Base-by-base conservation (phyloP, 2,113 vertebrate genomes). In the Passer domesticus region DNA sequence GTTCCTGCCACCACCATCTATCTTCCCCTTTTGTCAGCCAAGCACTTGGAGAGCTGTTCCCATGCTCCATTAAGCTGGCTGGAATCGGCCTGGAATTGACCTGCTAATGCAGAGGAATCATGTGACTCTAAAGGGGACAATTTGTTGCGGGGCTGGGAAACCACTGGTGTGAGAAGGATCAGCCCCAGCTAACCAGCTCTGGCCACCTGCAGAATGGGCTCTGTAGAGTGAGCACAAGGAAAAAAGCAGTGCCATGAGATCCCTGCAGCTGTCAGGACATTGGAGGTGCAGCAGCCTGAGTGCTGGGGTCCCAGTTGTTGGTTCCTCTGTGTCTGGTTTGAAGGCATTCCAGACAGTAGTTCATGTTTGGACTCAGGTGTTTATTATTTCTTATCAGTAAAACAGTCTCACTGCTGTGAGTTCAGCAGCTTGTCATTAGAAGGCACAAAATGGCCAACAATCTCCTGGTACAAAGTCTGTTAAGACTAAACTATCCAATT, bases 31-130 rank as follows among this genome's bases (percentile, higher is more conserved):
- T 16, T 46, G 47, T 46, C 82, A 93, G 60, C 69, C 92, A 59
- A 78, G 66, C 14, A 3, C 74, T 84, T 50, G 6, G 0, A 90
- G 70, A 67, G 70, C 43, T 10, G 39, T 63, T 84, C 66, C 82
- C 66, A 39, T 59, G 74, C 69, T 87, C 81, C 74, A 90, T 84
- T 95, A 94, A 75, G 13, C 82, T 50, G 49, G 52, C n/a, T 15
- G 33, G 56, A 87, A 81, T 70, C 1, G 0, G 50, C 60, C 87
- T 91, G 52, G 64, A 87, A 72, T 30, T 82, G 78, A 85, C 33
- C 70, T 11, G 2, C 62, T 85, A 75, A 83, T 39, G 66, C 78
- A 90, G 55, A 87, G 88, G 80, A 90, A 79, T 50, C 39, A 10
- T 12, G 43, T 16, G 86, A 43, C 62, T 82, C 60, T 55, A 46